Evolutionary conservation across 2,797 vertebrate genomes (phyloP).

Genomic region (Phataginus tricuspis): DNA sequence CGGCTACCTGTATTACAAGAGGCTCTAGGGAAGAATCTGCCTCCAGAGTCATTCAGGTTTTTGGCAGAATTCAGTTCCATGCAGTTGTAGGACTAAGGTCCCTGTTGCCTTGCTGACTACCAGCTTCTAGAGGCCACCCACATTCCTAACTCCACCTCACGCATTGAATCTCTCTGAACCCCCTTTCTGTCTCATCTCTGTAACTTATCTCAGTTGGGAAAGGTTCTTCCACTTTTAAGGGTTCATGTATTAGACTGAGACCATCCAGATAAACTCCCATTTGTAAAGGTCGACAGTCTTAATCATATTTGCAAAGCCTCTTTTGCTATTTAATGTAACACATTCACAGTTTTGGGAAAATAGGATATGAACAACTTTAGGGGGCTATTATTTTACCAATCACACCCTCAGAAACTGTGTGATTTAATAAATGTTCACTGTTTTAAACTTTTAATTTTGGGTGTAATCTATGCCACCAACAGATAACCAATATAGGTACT

Average conservation of each 20-base stretch:
- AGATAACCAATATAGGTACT: background rate
- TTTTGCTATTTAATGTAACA: background rate
- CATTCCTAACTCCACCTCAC: background rate
- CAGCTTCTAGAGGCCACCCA: background rate
- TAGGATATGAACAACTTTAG: background rate
- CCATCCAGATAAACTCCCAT: background rate
- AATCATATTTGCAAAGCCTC: background rate
- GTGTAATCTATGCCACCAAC: background rate
- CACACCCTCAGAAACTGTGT: background rate
- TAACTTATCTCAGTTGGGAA: background rate
- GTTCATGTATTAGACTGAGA: background rate
- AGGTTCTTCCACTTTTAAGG: background rate
- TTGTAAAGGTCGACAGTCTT: background rate
- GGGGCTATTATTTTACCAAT: background rate
- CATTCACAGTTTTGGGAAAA: background rate
- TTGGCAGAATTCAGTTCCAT: background rate
- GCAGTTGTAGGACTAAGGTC: background rate
- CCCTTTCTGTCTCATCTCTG: background rate
- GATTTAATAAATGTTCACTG: background rate
- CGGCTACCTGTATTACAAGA: background rate
- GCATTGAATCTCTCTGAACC: background rate
- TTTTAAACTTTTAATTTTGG: slow-evolving; percentile 1
- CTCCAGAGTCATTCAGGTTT: background rate
- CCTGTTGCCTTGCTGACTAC: background rate
- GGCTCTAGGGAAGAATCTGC: background rate